phyloP scores from a whole-genome alignment of 1,140 invertebrate species.

The Bathynomus jamesi region DNA sequence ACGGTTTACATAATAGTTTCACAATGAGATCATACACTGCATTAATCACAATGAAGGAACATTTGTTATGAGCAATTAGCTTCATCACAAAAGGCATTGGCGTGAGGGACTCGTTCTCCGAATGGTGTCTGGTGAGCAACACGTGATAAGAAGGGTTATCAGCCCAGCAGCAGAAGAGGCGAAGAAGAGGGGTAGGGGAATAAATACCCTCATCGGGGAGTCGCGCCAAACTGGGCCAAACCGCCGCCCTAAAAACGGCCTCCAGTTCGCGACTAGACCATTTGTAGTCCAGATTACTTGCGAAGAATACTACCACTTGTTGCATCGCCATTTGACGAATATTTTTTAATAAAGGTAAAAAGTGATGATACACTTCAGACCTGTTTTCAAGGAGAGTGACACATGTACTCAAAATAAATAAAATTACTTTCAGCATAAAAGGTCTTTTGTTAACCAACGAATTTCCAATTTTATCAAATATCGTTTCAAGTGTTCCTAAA shows the following conservation, averaged over 20 bases:
- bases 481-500: conserved; percentile 64
- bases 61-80: conserved; percentile 59
- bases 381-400: conserved; percentile 50
- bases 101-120: conserved; percentile 46
- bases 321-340: conserved; percentile 45
- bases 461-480: conserved; percentile 77
- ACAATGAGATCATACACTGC: conserved; percentile 69
- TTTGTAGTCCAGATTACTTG: conserved; percentile 64
- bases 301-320: conserved; percentile 58
- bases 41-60: conserved; percentile 55
- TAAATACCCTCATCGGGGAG: conserved; percentile 71
- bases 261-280: conserved; percentile 65
- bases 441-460: conserved; percentile 59
- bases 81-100: conserved; percentile 59
- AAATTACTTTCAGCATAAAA: conserved; percentile 61
- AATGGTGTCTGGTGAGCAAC: conserved; percentile 56
- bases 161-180: conserved; percentile 67
- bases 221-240: conserved; percentile 72
- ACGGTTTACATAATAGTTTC: conserved; percentile 58
- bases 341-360: conserved; percentile 58
- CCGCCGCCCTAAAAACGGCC: conserved; percentile 62
- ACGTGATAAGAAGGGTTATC: conserved; percentile 64
- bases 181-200: conserved; percentile 70
- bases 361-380: conserved; percentile 53
- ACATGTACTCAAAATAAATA: conserved; percentile 58